Base-by-base conservation (phyloP, 35 echinoderm and acorn worm species). In the Diadema setosum region DNA sequence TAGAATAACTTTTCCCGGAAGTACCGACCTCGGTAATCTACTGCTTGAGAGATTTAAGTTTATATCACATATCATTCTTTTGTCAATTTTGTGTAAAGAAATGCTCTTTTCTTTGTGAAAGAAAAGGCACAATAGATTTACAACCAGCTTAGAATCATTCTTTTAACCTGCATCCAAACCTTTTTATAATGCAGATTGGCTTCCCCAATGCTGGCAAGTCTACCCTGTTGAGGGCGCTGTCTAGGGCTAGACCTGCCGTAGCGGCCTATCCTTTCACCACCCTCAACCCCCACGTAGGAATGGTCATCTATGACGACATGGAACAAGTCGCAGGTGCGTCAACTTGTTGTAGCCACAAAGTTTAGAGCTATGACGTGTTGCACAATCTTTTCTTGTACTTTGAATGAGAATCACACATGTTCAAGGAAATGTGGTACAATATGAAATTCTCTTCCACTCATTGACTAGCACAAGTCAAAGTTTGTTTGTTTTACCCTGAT, bases 141-240 rank as follows among this genome's bases (percentile, higher is more conserved):
- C 48, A 11, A 9, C 48, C n/a, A 52, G n/a, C n/a, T 52, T 52
- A n/a, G 9, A 52, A 52, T 52, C n/a, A 52, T 57, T 36, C 25
- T 76, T 12, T 55, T n/a, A n/a, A n/a, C n/a, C n/a, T n/a, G n/a
- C n/a, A n/a, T n/a, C n/a, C n/a, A n/a, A n/a, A n/a, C n/a, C n/a
- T n/a, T n/a, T n/a, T n/a, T n/a, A n/a, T n/a, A n/a, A n/a, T 42
- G 2, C 52, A 99, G 96, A 91, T 99, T 84, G 96, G 96, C 14
- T 99, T 99, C 80, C 96, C 96, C 29, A 99, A 99, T 87, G 96
- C 96, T 63, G 96, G 96, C 65, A 99, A 99, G 55, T 99, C 96
- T 2, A 92, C 92, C 67, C 46, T 99, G 21, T 45, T 99, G 32
- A 86, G 93, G 27, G 96, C 93, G 6, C 49, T 99, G 34, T 99